phyloP scores from a whole-genome alignment of 2,888 invertebrate species.

The Drosophila stalkeri region DNA sequence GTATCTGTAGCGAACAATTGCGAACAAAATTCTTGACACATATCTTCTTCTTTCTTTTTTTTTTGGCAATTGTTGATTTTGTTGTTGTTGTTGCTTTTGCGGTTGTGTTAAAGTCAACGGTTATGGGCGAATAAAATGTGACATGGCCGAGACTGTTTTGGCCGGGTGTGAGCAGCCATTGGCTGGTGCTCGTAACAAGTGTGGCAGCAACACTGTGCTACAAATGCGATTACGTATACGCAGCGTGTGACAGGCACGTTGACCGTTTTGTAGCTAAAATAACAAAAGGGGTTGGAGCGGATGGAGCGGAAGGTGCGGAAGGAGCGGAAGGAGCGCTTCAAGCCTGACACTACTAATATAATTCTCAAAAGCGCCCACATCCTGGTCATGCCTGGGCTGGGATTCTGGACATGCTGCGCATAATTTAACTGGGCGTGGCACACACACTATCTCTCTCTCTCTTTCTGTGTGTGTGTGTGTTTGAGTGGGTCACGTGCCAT shows the following conservation, averaged over 20 bases:
- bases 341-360: slow-evolving; percentile 4
- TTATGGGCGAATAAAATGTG: slow-evolving; percentile 65
- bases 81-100: slow-evolving; percentile 50
- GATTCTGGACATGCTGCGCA: slow-evolving; percentile 37
- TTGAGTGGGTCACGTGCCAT: slow-evolving; percentile 49
- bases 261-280: slow-evolving; percentile 42
- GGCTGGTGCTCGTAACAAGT: slow-evolving; percentile 58
- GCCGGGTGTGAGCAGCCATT: neutral
- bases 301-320: too few species aligned
- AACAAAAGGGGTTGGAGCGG: slow-evolving; percentile 35
- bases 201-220: slow-evolving; percentile 58
- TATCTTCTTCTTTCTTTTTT: slow-evolving; percentile 17
- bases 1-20: slow-evolving; percentile 40
- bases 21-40: slow-evolving; percentile 60
- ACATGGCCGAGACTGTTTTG: slow-evolving; percentile 23
- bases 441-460: neutral
- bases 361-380: slow-evolving; percentile 17
- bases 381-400: slow-evolving; percentile 28
- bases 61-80: slow-evolving; percentile 41
- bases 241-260: slow-evolving; percentile 55
- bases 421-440: slow-evolving; percentile 38
- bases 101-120: slow-evolving; percentile 72
- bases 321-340: neutral
- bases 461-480: slow-evolving; percentile 14
- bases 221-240: slow-evolving; percentile 77